Percentiles rank a stretch among this genome's conserved stretches.
Conservation (phyloP, 2,797 vertebrate genomes). For the Heteromormyrus szaboi region DNA sequence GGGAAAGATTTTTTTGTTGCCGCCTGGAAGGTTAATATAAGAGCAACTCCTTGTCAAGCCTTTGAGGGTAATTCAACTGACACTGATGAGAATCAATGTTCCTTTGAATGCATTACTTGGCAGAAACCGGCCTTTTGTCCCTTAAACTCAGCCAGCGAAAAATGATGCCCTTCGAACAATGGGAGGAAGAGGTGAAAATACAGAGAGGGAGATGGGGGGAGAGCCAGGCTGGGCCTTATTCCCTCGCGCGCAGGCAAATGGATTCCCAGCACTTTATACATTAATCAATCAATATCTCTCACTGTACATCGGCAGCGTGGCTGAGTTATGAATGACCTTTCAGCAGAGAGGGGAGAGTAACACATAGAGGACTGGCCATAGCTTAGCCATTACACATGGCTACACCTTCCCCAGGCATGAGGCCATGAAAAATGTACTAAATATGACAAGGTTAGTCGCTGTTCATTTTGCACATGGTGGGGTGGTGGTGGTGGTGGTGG, state of each 20-base stretch:
- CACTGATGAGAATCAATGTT: conserved; percentile 94
- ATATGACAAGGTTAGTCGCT: conserved; percentile 73
- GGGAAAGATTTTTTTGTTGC: conserved; percentile 14
- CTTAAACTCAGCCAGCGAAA: conserved; percentile 80
- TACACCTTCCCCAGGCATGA: conserved; percentile 74
- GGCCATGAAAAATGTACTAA: conserved; percentile 70
- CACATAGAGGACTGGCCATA: conserved; percentile 86
- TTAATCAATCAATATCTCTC: conserved; percentile 99
- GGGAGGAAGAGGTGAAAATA: conserved; percentile 92
- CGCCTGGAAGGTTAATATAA: conserved; percentile 76
- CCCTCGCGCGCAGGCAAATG: conserved; percentile 97
- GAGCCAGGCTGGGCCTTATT: conserved; percentile 77
- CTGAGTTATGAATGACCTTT: conserved; percentile 99
- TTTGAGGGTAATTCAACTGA: conserved; percentile 91
- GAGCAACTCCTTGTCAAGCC: conserved; percentile 84
- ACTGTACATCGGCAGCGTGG: conserved; percentile 92
- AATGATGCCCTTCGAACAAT: conserved; percentile 90
- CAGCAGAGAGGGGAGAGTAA: conserved; percentile 94
- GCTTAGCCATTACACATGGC: conserved; percentile 88
- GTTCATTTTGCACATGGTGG: conserved; percentile 62
- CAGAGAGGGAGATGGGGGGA: conserved; percentile 57
- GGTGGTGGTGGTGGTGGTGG: conserved; percentile 36
- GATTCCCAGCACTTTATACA: conserved; percentile 99
- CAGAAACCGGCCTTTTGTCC: conserved; percentile 92
- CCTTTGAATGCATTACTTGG: conserved; percentile 92